Conservation (phyloP, 2,888 invertebrate species). For the Monochamus alternatus region DNA sequence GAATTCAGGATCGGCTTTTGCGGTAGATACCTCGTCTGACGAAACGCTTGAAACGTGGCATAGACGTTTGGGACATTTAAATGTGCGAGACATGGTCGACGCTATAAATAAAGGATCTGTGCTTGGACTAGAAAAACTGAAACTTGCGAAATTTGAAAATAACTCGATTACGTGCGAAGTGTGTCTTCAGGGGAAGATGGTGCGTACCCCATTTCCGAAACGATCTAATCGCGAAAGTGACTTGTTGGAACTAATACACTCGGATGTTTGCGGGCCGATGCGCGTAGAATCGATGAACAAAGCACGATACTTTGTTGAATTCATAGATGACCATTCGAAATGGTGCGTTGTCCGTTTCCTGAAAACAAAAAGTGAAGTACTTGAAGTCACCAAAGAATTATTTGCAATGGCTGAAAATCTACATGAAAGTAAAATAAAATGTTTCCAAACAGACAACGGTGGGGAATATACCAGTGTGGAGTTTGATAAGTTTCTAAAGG, state of each 20-base stretch:
- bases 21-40: not conserved
- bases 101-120: slow-evolving; percentile 6
- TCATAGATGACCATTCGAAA: slow-evolving; percentile 55
- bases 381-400: slow-evolving; percentile 45
- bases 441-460: slow-evolving; percentile 51
- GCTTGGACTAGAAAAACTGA: not conserved
- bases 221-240: slow-evolving; percentile 2
- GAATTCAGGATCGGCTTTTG: not conserved
- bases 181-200: slow-evolving; percentile 24
- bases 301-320: slow-evolving; percentile 52
- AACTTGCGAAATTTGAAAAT: not conserved
- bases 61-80: slow-evolving; percentile 20
- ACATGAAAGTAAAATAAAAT: slow-evolving; percentile 42
- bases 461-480: slow-evolving; percentile 45
- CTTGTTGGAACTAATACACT: slow-evolving; percentile 19
- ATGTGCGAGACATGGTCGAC: not conserved
- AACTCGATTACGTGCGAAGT: slow-evolving; percentile 1
- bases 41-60: not conserved
- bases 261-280: slow-evolving; percentile 44
- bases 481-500: slow-evolving; percentile 44
- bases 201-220: slow-evolving; percentile 7
- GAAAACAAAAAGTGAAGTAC: slow-evolving; percentile 52
- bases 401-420: slow-evolving; percentile 53
- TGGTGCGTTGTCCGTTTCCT: slow-evolving; percentile 53
- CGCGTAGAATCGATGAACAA: slow-evolving; percentile 36